Evolutionary conservation across 1,140 invertebrate species (phyloP).

Genomic region (Mycetomoellerius zeteki): DNA sequence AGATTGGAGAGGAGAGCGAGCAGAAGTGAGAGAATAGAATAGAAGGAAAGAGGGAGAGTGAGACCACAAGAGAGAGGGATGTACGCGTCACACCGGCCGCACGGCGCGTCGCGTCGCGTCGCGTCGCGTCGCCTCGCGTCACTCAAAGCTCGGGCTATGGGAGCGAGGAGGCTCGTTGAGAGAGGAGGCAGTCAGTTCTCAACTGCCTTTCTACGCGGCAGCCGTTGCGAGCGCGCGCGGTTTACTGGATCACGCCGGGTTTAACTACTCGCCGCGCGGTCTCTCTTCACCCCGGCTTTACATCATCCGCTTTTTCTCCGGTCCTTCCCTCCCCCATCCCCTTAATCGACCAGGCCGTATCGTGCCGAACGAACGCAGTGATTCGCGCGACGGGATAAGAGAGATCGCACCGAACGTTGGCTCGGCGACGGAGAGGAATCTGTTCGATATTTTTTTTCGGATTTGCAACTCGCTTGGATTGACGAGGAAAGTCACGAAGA

Average conservation of each 20-base stretch:
- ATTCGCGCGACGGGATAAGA: conserved; percentile 52
- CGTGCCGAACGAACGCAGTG: conserved; percentile 24
- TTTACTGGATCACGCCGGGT: conserved; percentile 81
- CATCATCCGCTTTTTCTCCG: conserved; percentile 38
- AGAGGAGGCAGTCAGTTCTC: conserved; percentile 86
- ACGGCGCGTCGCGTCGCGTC: conserved; percentile 81
- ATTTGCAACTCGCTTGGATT: not conserved
- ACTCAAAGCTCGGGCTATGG: conserved; percentile 81
- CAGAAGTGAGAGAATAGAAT: not conserved
- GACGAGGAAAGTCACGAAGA: not conserved
- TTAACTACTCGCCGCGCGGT: conserved; percentile 77
- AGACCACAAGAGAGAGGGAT: conserved; percentile 70
- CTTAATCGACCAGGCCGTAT: not conserved
- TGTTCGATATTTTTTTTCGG: not conserved
- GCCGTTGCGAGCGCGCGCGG: conserved; percentile 80
- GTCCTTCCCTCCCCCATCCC: not conserved
- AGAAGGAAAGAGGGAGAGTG: conserved; percentile 17
- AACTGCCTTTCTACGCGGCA: conserved; percentile 87
- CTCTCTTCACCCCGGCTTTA: conserved; percentile 44
- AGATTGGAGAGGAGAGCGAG: conserved; percentile 56
- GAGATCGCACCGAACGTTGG: not conserved
- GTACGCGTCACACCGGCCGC: conserved; percentile 84
- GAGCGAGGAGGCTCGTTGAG: conserved; percentile 75
- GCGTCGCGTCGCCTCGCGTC: conserved; percentile 78
- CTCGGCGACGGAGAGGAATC: not conserved